A percentile compares a stretch with the other conserved stretches of the same genome.
These are phyloP conservation scores for Murina feae DNA, from an alignment of 2,113 vertebrate species.

Conservation along the genomic window DNA sequence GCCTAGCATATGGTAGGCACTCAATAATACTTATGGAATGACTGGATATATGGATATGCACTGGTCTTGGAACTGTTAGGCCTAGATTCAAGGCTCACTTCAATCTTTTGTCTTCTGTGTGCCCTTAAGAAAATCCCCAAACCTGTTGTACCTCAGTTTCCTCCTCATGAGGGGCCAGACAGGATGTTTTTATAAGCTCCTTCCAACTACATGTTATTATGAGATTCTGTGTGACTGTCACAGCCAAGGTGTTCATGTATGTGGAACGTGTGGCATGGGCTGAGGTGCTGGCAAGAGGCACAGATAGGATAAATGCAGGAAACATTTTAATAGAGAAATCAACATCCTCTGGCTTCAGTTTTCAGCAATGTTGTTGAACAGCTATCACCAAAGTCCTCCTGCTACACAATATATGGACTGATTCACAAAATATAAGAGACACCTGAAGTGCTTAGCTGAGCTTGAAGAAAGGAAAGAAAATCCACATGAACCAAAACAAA, in stretches of 20 bases:
- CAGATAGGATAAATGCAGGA: background rate
- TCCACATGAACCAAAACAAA: background rate
- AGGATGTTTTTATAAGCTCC: background rate
- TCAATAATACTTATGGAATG: background rate
- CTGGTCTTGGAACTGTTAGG: background rate
- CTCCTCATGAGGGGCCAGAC: background rate
- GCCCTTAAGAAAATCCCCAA: background rate
- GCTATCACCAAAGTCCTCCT: background rate
- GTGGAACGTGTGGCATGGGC: background rate
- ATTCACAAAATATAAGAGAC: background rate
- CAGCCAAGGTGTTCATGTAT: background rate
- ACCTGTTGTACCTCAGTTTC: background rate
- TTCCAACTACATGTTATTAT: background rate
- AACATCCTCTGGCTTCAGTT: background rate
- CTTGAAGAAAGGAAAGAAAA: slow-evolving; percentile 24
- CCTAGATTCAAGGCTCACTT: background rate
- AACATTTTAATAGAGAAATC: slow-evolving; percentile 11
- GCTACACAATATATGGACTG: background rate
- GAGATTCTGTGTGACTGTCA: background rate
- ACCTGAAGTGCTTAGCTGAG: background rate
- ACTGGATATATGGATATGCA: background rate
- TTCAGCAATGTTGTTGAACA: background rate
- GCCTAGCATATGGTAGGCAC: background rate
- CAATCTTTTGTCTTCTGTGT: background rate
- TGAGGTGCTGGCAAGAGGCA: background rate